phyloP scores from a whole-genome alignment of 2,888 invertebrate genomes.

The Argyra leucocephala region DNA sequence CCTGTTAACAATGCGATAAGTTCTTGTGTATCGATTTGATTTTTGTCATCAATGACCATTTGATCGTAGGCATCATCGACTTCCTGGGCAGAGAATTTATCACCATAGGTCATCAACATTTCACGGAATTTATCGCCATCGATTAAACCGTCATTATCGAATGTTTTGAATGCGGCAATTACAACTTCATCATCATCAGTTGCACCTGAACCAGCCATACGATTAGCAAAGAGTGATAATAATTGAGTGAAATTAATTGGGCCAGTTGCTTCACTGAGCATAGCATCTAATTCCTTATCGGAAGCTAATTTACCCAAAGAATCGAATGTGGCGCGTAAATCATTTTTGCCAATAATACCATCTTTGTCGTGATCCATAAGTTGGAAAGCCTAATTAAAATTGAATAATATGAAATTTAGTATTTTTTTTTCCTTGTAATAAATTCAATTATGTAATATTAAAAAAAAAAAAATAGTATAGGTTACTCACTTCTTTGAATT shows the following conservation, averaged over 20 bases:
- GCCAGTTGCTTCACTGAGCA: slow-evolving; percentile 78
- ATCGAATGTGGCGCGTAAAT: slow-evolving; percentile 85
- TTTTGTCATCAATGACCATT: slow-evolving; percentile 85
- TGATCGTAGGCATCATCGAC: slow-evolving; percentile 88
- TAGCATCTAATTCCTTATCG: slow-evolving; percentile 84
- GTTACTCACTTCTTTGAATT: slow-evolving; percentile 78
- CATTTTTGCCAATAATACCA: slow-evolving; percentile 79
- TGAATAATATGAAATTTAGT: slow-evolving; percentile 7
- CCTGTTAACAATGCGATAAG: slow-evolving; percentile 83
- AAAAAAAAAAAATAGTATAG: slow-evolving; percentile 2
- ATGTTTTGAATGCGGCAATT: slow-evolving; percentile 83
- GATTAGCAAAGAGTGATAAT: slow-evolving; percentile 80
- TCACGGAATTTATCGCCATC: slow-evolving; percentile 82
- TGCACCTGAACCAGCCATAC: slow-evolving; percentile 82
- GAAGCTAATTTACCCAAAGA: slow-evolving; percentile 79
- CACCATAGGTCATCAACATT: slow-evolving; percentile 86
- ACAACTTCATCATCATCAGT: slow-evolving; percentile 87
- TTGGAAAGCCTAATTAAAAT: slow-evolving; percentile 66
- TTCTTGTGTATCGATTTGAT: slow-evolving; percentile 78
- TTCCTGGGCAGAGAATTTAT: slow-evolving; percentile 80
- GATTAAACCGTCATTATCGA: slow-evolving; percentile 80
- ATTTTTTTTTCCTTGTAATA: background rate
- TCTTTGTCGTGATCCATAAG: slow-evolving; percentile 95
- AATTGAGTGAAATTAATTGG: slow-evolving; percentile 94
- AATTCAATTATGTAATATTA: slow-evolving; percentile 21